A percentile compares a stretch with the other conserved stretches of the same genome.
phyloP scores from a whole-genome alignment of 2,888 invertebrate species.

The Mimas tiliae region DNA sequence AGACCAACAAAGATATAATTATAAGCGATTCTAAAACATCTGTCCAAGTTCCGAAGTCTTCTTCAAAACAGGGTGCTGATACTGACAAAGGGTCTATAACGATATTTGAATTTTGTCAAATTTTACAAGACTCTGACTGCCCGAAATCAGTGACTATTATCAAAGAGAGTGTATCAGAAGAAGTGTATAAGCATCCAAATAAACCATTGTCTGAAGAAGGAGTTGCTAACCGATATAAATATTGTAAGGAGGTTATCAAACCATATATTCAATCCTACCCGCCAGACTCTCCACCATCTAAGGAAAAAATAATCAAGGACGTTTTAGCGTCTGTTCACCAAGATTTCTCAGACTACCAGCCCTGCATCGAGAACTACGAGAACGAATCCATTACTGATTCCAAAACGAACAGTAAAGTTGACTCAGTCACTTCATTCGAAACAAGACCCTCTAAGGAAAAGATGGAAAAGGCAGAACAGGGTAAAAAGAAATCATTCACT shows the following conservation, averaged over 20 bases:
- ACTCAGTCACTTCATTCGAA: conserved; percentile 34
- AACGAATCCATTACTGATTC: conserved; percentile 25
- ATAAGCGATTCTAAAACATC: conserved; percentile 2
- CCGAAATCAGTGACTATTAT: conserved; percentile 44
- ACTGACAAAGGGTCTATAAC: conserved; percentile 43
- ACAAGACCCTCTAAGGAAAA: conserved; percentile 14
- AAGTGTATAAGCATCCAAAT: conserved; percentile 36
- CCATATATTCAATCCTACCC: conserved; percentile 49
- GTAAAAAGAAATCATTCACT: background rate
- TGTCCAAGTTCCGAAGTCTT: background rate
- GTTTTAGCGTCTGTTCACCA: conserved; percentile 40
- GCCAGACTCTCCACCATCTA: conserved; percentile 42
- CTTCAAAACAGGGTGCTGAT: conserved; percentile 23
- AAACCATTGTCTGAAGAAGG: conserved; percentile 30
- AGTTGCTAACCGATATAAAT: conserved; percentile 45
- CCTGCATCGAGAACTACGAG: conserved; percentile 36
- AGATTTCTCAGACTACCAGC: conserved; percentile 48
- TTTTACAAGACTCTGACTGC: conserved; percentile 45
- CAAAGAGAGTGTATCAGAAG: conserved; percentile 50
- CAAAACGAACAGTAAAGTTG: conserved; percentile 30
- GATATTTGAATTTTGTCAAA: conserved; percentile 48
- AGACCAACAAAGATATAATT: conserved; percentile 41
- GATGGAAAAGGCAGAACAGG: conserved; percentile 14
- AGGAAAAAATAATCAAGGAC: conserved; percentile 45
- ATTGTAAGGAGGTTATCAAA: conserved; percentile 57